Base-by-base conservation (phyloP, 2,888 invertebrate species). In the Cyaniris semiargus region DNA sequence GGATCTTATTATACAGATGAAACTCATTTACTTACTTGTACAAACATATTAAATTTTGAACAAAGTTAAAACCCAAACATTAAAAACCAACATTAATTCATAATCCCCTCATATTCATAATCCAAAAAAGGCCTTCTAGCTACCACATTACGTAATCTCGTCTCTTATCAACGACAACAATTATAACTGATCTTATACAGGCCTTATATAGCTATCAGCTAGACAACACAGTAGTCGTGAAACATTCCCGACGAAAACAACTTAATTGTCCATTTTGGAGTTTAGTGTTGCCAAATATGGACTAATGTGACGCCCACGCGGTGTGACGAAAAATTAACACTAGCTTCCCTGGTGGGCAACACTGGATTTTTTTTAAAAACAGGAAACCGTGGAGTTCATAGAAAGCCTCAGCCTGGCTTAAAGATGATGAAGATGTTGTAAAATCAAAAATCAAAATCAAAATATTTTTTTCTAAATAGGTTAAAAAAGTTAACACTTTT, bases 221-320 rank as follows among this genome's bases (percentile, higher is more conserved):
- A 5, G 15, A 83, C 84, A 85, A 85, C 86, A 81, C 86, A 81
- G 88, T 86, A 86, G 87, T 80, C 77, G 83, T 85, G 82, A 85
- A 87, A 81, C 86, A 81, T 85, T 88, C 85, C 85, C 86, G 86
- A 83, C 85, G 84, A 84, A 86, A 87, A 84, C 82, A 81, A 84
- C 81, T 83, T 83, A 82, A 84, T 82, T 81, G 82, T 81, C 83
- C 78, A 77, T 83, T 83, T 83, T 79, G 81, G 81, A 83, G 48
- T 77, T 53, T 23, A 15, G 13, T 66, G 23, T 60, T 21, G 66
- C 66, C 66, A 66, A 66, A 66, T 66, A 66, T 66, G 66, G 66
- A 23, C 2, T 60, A 60, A 60, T 60, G 60, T 18, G 60, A 15
- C 66, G 27, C 66, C 66, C 66, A 66, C 66, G 15, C 27, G 31